A percentile compares a stretch with the other conserved stretches of the same genome.
These are phyloP conservation scores for Dendrophyllia cribrosa DNA, from an alignment of 64 coral and sea anemone species.

Conservation along the genomic window DNA sequence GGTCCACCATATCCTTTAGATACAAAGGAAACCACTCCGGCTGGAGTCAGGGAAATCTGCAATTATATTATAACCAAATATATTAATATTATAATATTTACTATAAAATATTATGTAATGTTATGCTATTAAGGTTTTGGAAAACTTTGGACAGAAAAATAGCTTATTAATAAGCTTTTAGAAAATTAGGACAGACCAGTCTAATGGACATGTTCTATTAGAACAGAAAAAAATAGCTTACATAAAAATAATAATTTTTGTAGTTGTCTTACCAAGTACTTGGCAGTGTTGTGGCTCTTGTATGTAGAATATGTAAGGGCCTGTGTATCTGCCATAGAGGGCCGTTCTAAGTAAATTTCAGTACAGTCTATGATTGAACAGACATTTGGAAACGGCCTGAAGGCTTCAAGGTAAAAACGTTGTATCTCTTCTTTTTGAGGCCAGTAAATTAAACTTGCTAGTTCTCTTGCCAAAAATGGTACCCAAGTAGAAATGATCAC, in stretches of 20 bases:
- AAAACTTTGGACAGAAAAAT: too few species aligned
- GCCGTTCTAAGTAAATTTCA: conserved; percentile 58
- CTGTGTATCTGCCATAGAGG: conserved; percentile 59
- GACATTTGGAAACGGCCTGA: conserved; percentile 48
- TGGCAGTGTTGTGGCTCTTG: conserved; percentile 78
- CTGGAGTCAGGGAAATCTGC: conserved; percentile 37
- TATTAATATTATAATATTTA: too few species aligned
- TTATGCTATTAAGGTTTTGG: too few species aligned
- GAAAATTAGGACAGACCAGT: too few species aligned
- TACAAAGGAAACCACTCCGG: conserved; percentile 59
- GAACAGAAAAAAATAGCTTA: too few species aligned
- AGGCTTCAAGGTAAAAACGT: conserved; percentile 55
- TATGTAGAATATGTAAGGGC: conserved; percentile 70
- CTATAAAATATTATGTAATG: too few species aligned
- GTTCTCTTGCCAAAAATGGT: conserved; percentile 45
- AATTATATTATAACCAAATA: too few species aligned
- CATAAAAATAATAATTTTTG: too few species aligned
- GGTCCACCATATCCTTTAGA: conserved; percentile 62
- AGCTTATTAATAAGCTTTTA: too few species aligned
- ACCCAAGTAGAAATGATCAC: conserved; percentile 48
- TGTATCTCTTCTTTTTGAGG: conserved; percentile 16
- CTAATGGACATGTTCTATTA: too few species aligned
- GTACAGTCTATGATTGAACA: conserved; percentile 70
- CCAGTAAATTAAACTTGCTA: conserved; percentile 36
- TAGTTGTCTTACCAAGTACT: conserved; percentile 68